These are phyloP conservation scores for Oreohelix idahoensis DNA, from an alignment of 1,140 invertebrate genomes.

Conservation along the genomic window DNA sequence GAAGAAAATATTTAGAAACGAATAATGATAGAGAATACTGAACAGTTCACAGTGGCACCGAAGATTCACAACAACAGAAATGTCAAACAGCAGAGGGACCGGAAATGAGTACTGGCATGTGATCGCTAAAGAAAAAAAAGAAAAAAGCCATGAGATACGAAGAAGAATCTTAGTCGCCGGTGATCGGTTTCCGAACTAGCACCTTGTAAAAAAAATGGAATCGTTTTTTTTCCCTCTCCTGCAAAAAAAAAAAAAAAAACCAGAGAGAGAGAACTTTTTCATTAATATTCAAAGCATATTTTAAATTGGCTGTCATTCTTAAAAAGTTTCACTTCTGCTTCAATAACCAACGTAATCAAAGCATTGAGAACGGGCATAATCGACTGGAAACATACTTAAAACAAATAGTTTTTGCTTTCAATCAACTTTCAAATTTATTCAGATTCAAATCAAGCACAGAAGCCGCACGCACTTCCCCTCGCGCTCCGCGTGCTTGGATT, in stretches of 20 bases:
- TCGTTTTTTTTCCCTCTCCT: slow-evolving; percentile 22
- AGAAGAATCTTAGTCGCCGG: too few relatives aligned
- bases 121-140: too few relatives aligned
- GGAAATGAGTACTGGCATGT: too few relatives aligned
- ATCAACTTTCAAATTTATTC: slow-evolving; percentile 37
- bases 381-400: slow-evolving; percentile 32
- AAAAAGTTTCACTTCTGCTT: slow-evolving; percentile 24
- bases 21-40: too few relatives aligned
- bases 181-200: background rate
- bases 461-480: slow-evolving; percentile 13
- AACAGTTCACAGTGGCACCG: too few relatives aligned
- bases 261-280: background rate
- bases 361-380: slow-evolving; percentile 21
- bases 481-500: slow-evolving; percentile 6
- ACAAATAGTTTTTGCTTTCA: slow-evolving; percentile 29
- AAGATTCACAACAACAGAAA: too few relatives aligned
- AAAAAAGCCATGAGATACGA: too few relatives aligned
- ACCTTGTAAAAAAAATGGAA: background rate
- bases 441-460: slow-evolving; percentile 27
- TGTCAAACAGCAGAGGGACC: too few relatives aligned
- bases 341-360: slow-evolving; percentile 21
- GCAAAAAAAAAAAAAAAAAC: too few relatives aligned
- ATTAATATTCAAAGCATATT: slow-evolving; percentile 34
- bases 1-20: too few relatives aligned
- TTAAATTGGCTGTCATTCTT: slow-evolving; percentile 18